These are phyloP conservation scores for Pempheris klunzingeri DNA, from an alignment of 2,797 vertebrate species.

Conservation along the genomic window DNA sequence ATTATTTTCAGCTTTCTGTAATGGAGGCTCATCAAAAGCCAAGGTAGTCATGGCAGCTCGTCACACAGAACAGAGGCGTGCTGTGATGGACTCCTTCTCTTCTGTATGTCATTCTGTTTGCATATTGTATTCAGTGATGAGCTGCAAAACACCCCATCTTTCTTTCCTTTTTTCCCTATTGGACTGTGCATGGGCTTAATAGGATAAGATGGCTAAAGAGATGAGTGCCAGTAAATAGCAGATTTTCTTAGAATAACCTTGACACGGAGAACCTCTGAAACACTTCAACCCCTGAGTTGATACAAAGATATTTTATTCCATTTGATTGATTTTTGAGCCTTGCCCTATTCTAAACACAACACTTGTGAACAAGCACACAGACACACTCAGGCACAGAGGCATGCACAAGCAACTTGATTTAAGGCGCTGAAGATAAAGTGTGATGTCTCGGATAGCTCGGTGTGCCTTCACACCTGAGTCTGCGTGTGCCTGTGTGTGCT, in stretches of 20 bases:
- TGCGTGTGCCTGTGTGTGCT: constrained; percentile 32
- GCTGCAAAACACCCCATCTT: constrained; percentile 8
- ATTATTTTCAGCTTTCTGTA: constrained; percentile 27
- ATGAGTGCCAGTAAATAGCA: constrained; percentile 52
- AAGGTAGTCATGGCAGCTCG: constrained; percentile 17
- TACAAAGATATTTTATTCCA: constrained; percentile 61
- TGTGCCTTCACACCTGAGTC: constrained; percentile 59
- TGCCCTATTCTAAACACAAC: constrained; percentile 47
- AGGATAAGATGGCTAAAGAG: constrained; percentile 38
- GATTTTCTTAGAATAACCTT: constrained; percentile 74
- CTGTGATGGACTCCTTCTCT: neutral
- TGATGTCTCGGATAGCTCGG: constrained; percentile 57
- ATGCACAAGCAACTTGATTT: constrained; percentile 55
- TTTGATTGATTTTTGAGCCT: constrained; percentile 57
- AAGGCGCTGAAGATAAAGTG: constrained; percentile 63
- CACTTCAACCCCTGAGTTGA: constrained; percentile 58
- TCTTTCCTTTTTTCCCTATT: neutral
- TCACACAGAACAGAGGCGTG: constrained; percentile 11
- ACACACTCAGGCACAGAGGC: constrained; percentile 59
- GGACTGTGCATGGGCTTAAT: constrained; percentile 27
- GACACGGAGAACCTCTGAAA: constrained; percentile 56
- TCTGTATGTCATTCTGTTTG: neutral
- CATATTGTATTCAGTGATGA: constrained; percentile 10
- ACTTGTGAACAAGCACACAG: constrained; percentile 72
- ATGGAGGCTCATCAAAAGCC: constrained; percentile 19